Percentiles rank a stretch among this genome's conserved stretches.
Conservation (phyloP, 2,888 invertebrate species). For the Parthenolecanium corni region DNA sequence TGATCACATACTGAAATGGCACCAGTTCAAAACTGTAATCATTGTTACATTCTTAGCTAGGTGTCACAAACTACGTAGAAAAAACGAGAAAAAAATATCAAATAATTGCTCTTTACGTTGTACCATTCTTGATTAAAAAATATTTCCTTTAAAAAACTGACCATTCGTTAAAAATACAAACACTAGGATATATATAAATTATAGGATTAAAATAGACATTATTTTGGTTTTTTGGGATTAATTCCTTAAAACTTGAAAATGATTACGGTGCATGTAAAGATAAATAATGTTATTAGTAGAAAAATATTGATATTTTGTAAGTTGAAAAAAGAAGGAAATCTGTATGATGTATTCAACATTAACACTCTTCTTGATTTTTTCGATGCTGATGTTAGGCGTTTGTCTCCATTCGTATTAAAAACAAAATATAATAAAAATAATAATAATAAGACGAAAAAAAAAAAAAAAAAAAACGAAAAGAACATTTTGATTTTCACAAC, state of each 20-base stretch:
- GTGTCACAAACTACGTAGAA: background rate
- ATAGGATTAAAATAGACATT: too few species aligned
- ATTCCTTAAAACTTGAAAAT: background rate
- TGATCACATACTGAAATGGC: slow-evolving; percentile 28
- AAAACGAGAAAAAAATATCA: background rate
- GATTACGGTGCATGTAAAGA: background rate
- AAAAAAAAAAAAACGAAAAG: background rate
- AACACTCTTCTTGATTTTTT: too few species aligned
- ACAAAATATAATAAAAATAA: background rate
- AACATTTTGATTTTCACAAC: background rate
- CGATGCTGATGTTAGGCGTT: background rate
- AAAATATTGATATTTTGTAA: background rate
- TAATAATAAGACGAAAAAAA: background rate
- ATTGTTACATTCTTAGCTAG: slow-evolving; percentile 4
- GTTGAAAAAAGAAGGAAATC: background rate
- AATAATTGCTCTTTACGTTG: too few species aligned
- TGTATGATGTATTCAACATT: background rate
- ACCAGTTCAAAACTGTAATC: slow-evolving; percentile 23
- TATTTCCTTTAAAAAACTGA: too few species aligned
- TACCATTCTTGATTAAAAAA: too few species aligned
- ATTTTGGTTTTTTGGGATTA: background rate
- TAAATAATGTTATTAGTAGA: background rate
- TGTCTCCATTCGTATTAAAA: too few species aligned
- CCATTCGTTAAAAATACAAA: too few species aligned
- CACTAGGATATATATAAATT: too few species aligned